phyloP scores from a whole-genome alignment of 1,140 invertebrate genomes.

The Yoshiicerus persimilis region DNA sequence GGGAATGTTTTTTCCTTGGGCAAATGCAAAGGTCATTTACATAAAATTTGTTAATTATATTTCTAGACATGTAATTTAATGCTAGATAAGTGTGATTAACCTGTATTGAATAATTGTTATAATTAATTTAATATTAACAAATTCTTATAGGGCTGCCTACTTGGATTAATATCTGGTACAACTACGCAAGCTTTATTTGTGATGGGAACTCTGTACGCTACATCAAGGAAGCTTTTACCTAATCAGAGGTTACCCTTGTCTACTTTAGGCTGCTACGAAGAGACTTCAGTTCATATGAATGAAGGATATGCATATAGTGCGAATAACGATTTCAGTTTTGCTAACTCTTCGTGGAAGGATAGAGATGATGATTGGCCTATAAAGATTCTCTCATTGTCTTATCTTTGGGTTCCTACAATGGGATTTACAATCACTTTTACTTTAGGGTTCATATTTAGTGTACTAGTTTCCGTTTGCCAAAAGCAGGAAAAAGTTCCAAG shows the following conservation, averaged over 20 bases:
- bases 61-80: too few relatives aligned
- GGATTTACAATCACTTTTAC: neutral
- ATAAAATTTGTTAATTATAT: neutral
- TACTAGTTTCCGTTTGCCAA: neutral
- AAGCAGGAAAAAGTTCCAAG: neutral
- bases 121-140: neutral
- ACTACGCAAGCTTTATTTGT: constrained; percentile 77
- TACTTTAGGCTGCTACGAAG: neutral
- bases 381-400: neutral
- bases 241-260: constrained; percentile 57
- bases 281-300: neutral
- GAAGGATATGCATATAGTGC: neutral
- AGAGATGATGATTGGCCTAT: neutral
- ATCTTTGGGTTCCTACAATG: constrained; percentile 19
- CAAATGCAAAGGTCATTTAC: constrained; percentile 64
- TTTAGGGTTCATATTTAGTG: neutral
- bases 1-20: constrained; percentile 69
- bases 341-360: neutral
- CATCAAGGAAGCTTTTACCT: constrained; percentile 63
- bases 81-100: too few relatives aligned
- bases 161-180: constrained; percentile 66
- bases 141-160: constrained; percentile 64
- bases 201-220: constrained; percentile 63
- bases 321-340: neutral
- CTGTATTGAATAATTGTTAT: too few relatives aligned